phyloP scores from a whole-genome alignment of 2,888 invertebrate genomes.

The Fissipunctia ypsillon region DNA sequence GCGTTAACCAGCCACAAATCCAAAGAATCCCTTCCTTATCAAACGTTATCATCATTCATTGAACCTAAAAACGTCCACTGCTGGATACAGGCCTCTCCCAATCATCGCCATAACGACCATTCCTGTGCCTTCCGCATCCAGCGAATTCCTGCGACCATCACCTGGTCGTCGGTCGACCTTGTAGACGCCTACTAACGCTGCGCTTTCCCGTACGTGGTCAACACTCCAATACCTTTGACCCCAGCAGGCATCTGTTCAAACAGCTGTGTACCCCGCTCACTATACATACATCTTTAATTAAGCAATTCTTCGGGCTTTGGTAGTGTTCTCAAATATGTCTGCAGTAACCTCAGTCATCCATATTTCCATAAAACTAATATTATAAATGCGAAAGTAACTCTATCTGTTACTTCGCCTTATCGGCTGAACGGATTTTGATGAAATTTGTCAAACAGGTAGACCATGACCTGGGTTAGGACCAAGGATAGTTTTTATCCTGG shows the following conservation, averaged over 20 bases:
- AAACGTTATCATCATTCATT: background rate
- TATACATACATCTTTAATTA: no score
- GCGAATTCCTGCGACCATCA: no score
- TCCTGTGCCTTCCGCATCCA: background rate
- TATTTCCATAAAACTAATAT: background rate
- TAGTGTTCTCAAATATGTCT: background rate
- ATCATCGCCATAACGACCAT: background rate
- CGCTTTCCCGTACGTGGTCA: no score
- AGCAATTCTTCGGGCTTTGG: background rate
- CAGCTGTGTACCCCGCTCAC: background rate
- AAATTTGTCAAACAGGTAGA: background rate
- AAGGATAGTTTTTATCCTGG: no score
- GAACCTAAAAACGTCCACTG: accelerated
- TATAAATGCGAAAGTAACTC: background rate
- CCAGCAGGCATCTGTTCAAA: background rate
- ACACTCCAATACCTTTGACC: background rate
- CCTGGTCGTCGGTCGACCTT: background rate
- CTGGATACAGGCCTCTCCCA: no score
- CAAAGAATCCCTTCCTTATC: background rate
- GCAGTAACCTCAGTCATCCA: background rate
- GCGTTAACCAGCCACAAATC: background rate
- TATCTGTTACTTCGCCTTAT: no score
- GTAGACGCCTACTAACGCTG: background rate
- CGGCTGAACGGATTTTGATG: background rate
- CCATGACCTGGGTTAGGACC: no score